phyloP scores from a whole-genome alignment of 2,888 invertebrate genomes.

The Drosophila emarginata region DNA sequence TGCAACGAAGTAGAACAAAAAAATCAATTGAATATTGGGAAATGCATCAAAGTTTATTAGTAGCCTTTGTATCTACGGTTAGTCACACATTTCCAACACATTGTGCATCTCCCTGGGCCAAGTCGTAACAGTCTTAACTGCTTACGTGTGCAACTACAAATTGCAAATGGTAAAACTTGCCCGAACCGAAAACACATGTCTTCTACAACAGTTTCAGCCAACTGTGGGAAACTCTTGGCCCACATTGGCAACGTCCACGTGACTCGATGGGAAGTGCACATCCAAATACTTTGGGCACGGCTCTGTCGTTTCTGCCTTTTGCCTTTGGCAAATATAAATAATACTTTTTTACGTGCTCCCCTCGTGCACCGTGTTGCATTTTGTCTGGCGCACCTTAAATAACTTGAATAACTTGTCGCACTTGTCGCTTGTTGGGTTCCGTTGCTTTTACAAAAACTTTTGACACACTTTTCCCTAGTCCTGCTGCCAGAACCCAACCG shows the following conservation, averaged over 20 bases:
- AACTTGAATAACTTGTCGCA: conserved; percentile 61
- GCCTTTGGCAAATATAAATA: conserved; percentile 53
- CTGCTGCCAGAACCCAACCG: not conserved
- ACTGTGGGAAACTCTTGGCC: conserved; percentile 31
- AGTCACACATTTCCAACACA: conserved; percentile 14
- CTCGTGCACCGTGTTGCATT: conserved; percentile 24
- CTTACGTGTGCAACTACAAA: conserved; percentile 58
- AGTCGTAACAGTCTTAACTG: conserved; percentile 43
- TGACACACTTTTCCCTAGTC: conserved; percentile 37
- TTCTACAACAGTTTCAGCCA: conserved; percentile 34
- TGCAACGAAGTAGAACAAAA: conserved; percentile 7
- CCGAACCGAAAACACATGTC: conserved; percentile 29
- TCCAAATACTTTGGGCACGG: conserved; percentile 35
- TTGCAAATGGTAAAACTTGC: conserved; percentile 45
- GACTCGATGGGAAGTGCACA: conserved; percentile 27
- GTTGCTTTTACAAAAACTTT: conserved; percentile 37
- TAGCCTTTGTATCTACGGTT: not conserved
- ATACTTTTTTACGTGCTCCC: conserved; percentile 44
- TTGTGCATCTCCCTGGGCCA: conserved; percentile 18
- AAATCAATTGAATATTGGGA: conserved; percentile 35
- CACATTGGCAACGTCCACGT: conserved; percentile 58
- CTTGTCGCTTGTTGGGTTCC: conserved; percentile 26
- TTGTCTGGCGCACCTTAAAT: conserved; percentile 50
- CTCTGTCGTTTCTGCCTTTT: conserved; percentile 24
- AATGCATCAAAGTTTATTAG: conserved; percentile 45